A percentile compares a stretch with the other conserved stretches of the same genome.
Conservation (phyloP, 2,888 invertebrate species). For the Antitype chi region DNA sequence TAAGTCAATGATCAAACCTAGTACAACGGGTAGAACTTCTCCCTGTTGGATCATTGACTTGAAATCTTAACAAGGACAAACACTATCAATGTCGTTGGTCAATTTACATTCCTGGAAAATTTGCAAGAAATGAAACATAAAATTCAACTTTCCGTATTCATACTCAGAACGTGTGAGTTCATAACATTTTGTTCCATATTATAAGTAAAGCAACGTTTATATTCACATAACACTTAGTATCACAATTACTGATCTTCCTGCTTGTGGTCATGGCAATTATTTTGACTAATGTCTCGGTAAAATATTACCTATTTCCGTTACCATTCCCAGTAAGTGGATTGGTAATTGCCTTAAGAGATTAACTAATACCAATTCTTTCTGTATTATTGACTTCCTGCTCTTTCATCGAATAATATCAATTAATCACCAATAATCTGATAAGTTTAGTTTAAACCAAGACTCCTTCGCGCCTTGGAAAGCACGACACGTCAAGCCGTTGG, state of each 20-base stretch:
- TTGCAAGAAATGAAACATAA: not conserved
- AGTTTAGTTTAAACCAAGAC: too few species aligned
- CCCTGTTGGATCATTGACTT: too few species aligned
- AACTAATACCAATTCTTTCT: not conserved
- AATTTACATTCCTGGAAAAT: not conserved
- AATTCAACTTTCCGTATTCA: not conserved
- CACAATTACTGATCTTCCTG: not conserved
- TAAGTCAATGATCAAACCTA: too few species aligned
- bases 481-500: not conserved
- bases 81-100: not conserved
- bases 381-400: not conserved
- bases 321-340: not conserved
- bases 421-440: not conserved
- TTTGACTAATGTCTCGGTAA: not conserved
- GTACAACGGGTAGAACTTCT: too few species aligned
- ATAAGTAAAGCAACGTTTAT: not conserved
- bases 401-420: not conserved
- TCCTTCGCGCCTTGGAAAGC: not conserved
- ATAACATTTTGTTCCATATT: not conserved
- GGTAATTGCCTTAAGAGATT: not conserved
- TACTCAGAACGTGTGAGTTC: not conserved
- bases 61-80: too few species aligned
- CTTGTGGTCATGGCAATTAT: not conserved
- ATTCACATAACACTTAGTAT: not conserved
- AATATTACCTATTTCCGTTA: not conserved